A percentile compares a stretch with the other conserved stretches of the same genome.
phyloP scores from a whole-genome alignment of 2,888 invertebrate species.

The Dicycla oo region DNA sequence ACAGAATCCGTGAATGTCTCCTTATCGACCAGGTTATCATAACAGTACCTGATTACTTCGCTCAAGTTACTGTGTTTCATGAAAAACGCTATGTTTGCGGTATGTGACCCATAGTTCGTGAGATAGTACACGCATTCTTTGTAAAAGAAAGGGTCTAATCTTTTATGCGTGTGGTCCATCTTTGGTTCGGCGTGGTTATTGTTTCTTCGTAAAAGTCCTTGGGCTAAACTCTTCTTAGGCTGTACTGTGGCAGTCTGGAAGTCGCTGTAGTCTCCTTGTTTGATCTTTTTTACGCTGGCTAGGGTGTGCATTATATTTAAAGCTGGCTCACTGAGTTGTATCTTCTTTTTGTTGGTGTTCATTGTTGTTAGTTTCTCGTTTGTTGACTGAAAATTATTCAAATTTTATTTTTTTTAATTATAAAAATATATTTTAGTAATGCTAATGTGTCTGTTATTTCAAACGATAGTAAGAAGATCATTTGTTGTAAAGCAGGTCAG shows the following conservation, averaged over 20 bases:
- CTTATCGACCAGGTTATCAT: constrained; percentile 92
- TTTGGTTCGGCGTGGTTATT: constrained; percentile 81
- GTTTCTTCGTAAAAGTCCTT: constrained; percentile 84
- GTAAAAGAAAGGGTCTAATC: constrained; percentile 91
- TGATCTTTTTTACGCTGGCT: constrained; percentile 90
- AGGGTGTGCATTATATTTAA: constrained; percentile 91
- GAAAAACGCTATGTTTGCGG: constrained; percentile 94
- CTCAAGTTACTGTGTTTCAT: constrained; percentile 93
- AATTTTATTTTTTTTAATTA: no score
- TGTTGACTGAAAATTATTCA: constrained; percentile 77
- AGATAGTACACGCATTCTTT: constrained; percentile 96
- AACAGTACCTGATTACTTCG: constrained; percentile 93
- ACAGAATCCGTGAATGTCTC: constrained; percentile 94
- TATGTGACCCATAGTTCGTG: constrained; percentile 94
- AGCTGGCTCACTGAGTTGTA: constrained; percentile 89
- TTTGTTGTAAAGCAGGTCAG: neutral
- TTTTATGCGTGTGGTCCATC: constrained; percentile 77
- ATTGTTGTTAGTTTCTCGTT: constrained; percentile 84
- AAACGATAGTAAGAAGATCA: neutral
- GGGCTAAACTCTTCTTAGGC: constrained; percentile 83
- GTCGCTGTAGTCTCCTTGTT: constrained; percentile 89
- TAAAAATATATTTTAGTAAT: no score
- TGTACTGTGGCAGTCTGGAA: constrained; percentile 83
- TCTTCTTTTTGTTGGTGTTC: constrained; percentile 87
- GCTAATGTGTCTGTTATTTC: no score